Evolutionary conservation across 2,797 vertebrate genomes (phyloP).

Genomic region (Percopsis omiscomaycus): DNA sequence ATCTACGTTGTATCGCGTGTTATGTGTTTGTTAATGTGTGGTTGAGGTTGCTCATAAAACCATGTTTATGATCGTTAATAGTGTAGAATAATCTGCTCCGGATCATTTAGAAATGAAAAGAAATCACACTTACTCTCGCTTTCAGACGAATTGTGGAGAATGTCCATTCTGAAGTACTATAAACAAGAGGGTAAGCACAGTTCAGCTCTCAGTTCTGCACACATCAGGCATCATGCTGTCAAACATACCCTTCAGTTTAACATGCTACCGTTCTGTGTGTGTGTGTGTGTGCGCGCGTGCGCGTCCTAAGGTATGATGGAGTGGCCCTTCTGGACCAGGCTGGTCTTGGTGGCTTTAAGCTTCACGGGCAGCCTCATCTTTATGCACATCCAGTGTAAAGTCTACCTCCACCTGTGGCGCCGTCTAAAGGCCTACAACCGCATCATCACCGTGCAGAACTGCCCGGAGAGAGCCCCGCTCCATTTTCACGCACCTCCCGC

Average conservation of each 20-base stretch:
- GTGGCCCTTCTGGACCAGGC: slow-evolving; percentile 99
- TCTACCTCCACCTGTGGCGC: slow-evolving; percentile 95
- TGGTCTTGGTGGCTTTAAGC: slow-evolving; percentile 91
- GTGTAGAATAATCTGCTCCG: slow-evolving; percentile 6
- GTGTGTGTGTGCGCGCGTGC: slow-evolving; percentile 1
- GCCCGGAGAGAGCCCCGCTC: slow-evolving; percentile 82
- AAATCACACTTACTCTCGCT: slow-evolving; percentile 66
- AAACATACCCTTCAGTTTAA: slow-evolving; percentile 5
- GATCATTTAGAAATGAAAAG: slow-evolving; percentile 34
- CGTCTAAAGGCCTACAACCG: slow-evolving; percentile 97
- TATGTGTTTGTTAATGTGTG: too few species aligned
- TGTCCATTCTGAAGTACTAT: slow-evolving; percentile 71
- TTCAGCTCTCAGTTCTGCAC: slow-evolving; percentile 22
- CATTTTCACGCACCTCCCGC: slow-evolving; percentile 24
- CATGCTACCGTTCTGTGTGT: slow-evolving; percentile 10
- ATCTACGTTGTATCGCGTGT: too few species aligned
- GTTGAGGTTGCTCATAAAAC: too few species aligned
- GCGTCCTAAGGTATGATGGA: slow-evolving; percentile 85
- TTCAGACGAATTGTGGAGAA: slow-evolving; percentile 72
- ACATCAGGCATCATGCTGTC: slow-evolving; percentile 32
- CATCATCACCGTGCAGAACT: slow-evolving; percentile 97
- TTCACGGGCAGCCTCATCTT: slow-evolving; percentile 92
- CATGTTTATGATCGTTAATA: background rate
- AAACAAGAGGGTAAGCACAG: slow-evolving; percentile 61
- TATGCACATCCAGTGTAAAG: slow-evolving; percentile 97